phyloP scores from a whole-genome alignment of 2,888 invertebrate species.

The Camptogramma bilineatum region DNA sequence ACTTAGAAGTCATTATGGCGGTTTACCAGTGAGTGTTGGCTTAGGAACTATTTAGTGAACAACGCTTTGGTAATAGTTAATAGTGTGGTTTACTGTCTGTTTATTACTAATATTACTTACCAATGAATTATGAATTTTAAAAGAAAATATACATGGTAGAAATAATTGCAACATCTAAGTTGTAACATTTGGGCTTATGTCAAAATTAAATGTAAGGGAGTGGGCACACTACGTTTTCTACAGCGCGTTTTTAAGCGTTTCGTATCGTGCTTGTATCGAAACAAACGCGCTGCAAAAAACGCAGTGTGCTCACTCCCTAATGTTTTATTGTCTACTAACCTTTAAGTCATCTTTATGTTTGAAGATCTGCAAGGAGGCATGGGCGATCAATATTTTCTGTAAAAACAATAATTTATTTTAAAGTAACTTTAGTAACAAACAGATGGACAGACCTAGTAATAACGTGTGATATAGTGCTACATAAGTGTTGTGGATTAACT shows the following conservation, averaged over 20 bases:
- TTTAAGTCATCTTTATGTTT: neutral
- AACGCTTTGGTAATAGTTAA: slow-evolving; percentile 16
- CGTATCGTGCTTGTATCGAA: no score
- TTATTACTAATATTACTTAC: slow-evolving; percentile 13
- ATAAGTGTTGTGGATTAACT: slow-evolving; percentile 13
- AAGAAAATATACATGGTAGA: no score
- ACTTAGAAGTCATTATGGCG: slow-evolving; percentile 25
- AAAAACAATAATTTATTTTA: neutral
- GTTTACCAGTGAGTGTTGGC: slow-evolving; percentile 18
- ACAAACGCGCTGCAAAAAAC: no score
- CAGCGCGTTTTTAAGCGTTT: no score
- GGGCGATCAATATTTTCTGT: neutral
- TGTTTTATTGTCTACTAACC: neutral
- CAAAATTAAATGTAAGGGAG: no score
- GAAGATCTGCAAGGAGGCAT: neutral
- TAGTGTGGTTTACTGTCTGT: slow-evolving; percentile 14
- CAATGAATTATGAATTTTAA: no score
- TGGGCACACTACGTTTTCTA: no score
- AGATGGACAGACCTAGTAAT: slow-evolving; percentile 8
- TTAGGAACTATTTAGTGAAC: slow-evolving; percentile 15
- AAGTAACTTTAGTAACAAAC: slow-evolving; percentile 13
- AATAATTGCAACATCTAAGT: no score
- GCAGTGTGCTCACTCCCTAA: no score
- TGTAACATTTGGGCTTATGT: no score
- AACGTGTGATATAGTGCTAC: slow-evolving; percentile 30